Percentiles rank a stretch among this genome's conserved stretches.
phyloP scores from a whole-genome alignment of 1,140 invertebrate species.

The Andrena cerasifolii region DNA sequence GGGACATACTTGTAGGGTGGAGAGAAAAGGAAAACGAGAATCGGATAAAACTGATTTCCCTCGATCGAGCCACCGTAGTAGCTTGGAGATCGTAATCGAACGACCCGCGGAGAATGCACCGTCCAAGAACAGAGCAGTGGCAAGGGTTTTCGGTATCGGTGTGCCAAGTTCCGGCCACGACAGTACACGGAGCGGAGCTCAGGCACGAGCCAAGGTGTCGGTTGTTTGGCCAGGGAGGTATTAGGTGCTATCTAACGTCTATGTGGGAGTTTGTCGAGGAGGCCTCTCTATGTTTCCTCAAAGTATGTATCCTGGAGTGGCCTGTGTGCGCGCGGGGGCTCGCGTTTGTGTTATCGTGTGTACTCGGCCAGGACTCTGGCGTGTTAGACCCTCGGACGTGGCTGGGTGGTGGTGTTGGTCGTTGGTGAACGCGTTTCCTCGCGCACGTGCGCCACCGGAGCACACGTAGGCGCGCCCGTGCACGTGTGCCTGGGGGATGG shows the following conservation, averaged over 20 bases:
- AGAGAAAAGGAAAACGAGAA: too few relatives aligned
- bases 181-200: conserved; percentile 18
- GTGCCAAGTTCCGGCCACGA: conserved; percentile 41
- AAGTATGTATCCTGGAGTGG: conserved; percentile 47
- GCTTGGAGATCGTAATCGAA: too few relatives aligned
- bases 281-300: conserved; percentile 51
- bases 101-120: background rate
- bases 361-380: background rate
- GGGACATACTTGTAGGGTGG: too few relatives aligned
- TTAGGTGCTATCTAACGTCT: conserved; percentile 58
- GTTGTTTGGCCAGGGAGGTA: conserved; percentile 57
- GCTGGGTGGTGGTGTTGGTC: conserved; percentile 1
- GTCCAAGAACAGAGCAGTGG: background rate
- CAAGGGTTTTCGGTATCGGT: background rate
- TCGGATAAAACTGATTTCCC: too few relatives aligned
- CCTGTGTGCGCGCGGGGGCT: background rate
- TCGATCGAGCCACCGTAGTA: too few relatives aligned
- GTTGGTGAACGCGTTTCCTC: conserved; percentile 12
- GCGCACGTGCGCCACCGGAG: conserved; percentile 2
- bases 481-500: background rate
- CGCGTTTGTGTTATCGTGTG: conserved; percentile 4
- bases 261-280: conserved; percentile 32
- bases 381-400: background rate
- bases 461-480: too few relatives aligned
- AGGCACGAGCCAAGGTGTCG: conserved; percentile 51